phyloP scores from a whole-genome alignment of 2,113 vertebrate species.

The Pelmatolapia mariae region DNA sequence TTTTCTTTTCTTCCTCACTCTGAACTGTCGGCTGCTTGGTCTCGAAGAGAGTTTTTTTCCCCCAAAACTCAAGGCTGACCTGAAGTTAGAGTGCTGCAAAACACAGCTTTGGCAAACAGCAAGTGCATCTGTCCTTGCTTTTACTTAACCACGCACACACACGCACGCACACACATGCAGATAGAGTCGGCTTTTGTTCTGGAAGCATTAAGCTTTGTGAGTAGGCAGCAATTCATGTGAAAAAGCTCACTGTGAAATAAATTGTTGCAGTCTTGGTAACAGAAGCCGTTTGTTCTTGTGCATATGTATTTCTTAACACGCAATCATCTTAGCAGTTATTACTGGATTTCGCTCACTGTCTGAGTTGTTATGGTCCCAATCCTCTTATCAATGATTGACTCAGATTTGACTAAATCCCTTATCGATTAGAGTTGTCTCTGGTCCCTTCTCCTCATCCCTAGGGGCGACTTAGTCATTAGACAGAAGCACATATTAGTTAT shows the following conservation, averaged over 20 bases:
- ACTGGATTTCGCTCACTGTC: not conserved
- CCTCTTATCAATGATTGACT: slow-evolving; percentile 9
- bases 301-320: not conserved
- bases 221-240: slow-evolving; percentile 50
- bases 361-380: slow-evolving; percentile 12
- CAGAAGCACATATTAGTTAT: slow-evolving; percentile 59
- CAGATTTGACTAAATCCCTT: slow-evolving; percentile 35
- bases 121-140: slow-evolving; percentile 49
- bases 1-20: not conserved
- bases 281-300: not conserved
- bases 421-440: slow-evolving; percentile 10
- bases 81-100: slow-evolving; percentile 28
- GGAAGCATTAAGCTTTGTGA: slow-evolving; percentile 40
- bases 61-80: slow-evolving; percentile 19
- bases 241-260: slow-evolving; percentile 36
- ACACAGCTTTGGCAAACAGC: slow-evolving; percentile 37
- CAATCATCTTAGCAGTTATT: not conserved
- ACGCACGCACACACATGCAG: not conserved
- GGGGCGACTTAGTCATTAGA: slow-evolving; percentile 45
- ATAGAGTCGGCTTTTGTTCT: slow-evolving; percentile 46
- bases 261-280: not conserved
- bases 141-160: slow-evolving; percentile 28
- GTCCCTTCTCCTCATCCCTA: slow-evolving; percentile 1
- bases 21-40: not conserved
- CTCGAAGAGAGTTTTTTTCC: not conserved